Conservation (phyloP, 2,888 invertebrate species). For the Dasysyrphus albostriatus region DNA sequence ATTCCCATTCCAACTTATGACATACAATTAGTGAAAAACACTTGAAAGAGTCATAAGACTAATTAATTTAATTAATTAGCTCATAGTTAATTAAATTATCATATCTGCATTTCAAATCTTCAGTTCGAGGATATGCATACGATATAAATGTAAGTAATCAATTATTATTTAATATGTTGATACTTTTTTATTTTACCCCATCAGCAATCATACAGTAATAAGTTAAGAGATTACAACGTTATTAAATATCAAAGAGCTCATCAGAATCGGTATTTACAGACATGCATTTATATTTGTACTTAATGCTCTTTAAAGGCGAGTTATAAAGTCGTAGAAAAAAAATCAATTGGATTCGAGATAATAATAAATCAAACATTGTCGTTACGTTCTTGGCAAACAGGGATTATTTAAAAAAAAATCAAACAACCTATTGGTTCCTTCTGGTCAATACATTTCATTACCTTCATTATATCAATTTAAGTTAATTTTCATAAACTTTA, state of each 20-base stretch:
- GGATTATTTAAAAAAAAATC: no score
- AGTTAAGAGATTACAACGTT: background rate
- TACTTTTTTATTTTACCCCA: background rate
- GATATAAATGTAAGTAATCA: background rate
- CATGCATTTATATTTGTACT: no score
- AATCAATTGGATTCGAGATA: no score
- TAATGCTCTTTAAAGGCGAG: no score
- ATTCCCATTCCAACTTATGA: background rate
- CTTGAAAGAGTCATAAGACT: constrained; percentile 1
- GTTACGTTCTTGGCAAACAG: no score
- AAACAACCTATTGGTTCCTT: no score
- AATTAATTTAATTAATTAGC: constrained; percentile 23
- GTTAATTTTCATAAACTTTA: no score
- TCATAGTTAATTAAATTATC: constrained; percentile 6
- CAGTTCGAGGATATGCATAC: background rate
- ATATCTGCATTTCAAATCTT: background rate
- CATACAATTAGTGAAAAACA: constrained; percentile 1
- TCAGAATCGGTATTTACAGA: no score
- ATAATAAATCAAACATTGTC: no score
- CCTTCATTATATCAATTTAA: no score
- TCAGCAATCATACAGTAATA: background rate
- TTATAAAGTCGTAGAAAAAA: no score
- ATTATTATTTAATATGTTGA: background rate
- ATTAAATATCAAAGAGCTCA: background rate
- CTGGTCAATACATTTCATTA: no score